Base-by-base conservation (phyloP, 2,797 vertebrate genomes). In the Enteromius afrohamiltoni region DNA sequence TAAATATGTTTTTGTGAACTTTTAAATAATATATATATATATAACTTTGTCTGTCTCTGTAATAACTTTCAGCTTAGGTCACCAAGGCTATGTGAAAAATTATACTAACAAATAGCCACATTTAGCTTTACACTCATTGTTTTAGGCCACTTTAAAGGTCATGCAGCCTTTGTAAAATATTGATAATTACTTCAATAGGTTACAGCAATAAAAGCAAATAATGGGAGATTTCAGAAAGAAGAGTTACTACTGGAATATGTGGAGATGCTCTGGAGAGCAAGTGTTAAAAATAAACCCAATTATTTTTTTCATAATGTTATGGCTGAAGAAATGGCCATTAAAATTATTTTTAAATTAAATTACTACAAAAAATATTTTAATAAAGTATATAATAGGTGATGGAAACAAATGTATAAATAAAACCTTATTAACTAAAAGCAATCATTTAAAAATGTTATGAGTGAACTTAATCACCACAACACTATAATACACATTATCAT, bases 141-240 rank as follows among this genome's bases (percentile, higher is more conserved):
- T 65, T 65, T 34, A 49, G 11, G 77, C 23, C 29, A 78, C 42
- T 65, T 47, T 65, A n/a, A 49, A 51, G 29, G 60, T 67, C 29
- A 79, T 34, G 11, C 6, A 65, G 19, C 10, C 58, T 14, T 78
- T 49, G 10, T 4, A n/a, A 47, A 34, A 29, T 49, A 45, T 65
- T 16, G 7, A 10, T 31, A 19, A 78, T 62, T 64, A 64, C 70
- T 74, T 51, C 11, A 73, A 74, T 34, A 53, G 47, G 47, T 53
- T 53, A 21, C 17, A 53, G 47, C 17, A 74, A 53, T 31, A 78
- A n/a, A 7, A 70, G 49, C 23, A 79, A 68, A 79, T 29, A 55
- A 26, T 42, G 0, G 17, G 10, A 53, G 13, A 79, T 53, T 68
- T 53, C 1, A 68, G 31, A 67, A 37, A 60, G n/a, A 11, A 77